A percentile compares a stretch with the other conserved stretches of the same genome.
phyloP scores from a whole-genome alignment of 2,113 vertebrate genomes.

The Sciurus niger region DNA sequence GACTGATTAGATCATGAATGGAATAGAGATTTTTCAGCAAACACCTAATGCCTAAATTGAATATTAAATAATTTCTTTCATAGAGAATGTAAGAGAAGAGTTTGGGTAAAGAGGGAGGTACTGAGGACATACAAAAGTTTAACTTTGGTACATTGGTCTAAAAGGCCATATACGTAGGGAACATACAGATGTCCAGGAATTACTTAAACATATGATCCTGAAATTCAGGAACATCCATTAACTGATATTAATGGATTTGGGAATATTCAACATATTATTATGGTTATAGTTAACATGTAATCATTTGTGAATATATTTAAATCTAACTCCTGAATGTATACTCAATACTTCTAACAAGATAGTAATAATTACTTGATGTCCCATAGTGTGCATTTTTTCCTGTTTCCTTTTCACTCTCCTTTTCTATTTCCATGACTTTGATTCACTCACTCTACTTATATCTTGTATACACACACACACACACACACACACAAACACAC shows the following conservation, averaged over 20 bases:
- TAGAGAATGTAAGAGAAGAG: neutral
- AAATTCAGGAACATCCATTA: neutral
- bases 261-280: neutral
- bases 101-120: neutral
- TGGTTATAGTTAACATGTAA: neutral
- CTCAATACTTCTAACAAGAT: neutral
- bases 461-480: neutral
- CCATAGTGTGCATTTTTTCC: neutral
- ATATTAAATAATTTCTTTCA: neutral
- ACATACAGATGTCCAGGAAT: neutral
- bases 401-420: neutral
- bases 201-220: neutral
- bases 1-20: neutral
- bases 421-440: neutral
- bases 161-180: neutral
- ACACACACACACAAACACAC: neutral
- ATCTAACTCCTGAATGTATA: neutral
- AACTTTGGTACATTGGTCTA: neutral
- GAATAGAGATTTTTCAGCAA: neutral
- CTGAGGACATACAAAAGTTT: neutral
- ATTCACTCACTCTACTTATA: neutral
- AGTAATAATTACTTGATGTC: neutral
- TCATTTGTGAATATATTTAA: constrained; percentile 20
- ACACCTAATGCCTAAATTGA: neutral
- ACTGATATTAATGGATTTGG: neutral